Conservation (phyloP, 1,140 invertebrate species). For the Nephila pilipes region DNA sequence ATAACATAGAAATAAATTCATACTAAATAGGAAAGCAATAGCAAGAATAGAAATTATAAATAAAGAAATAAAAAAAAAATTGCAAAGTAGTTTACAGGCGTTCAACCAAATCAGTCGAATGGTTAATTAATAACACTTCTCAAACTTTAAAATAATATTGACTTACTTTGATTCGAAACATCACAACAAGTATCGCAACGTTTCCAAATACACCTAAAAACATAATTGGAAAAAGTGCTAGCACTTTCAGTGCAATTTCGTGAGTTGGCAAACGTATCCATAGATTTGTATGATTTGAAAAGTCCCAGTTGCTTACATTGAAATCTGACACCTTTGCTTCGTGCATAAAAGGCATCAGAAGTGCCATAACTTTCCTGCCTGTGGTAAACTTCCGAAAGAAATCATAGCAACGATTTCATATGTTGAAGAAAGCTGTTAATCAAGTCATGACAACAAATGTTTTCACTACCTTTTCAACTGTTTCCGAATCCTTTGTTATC, state of each 20-base stretch:
- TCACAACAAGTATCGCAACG: constrained; percentile 86
- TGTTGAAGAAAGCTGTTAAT: background rate
- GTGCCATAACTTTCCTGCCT: constrained; percentile 26
- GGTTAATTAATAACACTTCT: too few species aligned
- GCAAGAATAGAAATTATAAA: too few species aligned
- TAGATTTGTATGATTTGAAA: constrained; percentile 84
- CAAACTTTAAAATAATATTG: too few species aligned
- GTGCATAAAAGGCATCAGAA: constrained; percentile 41
- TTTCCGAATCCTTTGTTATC: background rate
- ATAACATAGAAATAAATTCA: too few species aligned
- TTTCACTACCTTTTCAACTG: background rate
- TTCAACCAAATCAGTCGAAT: too few species aligned
- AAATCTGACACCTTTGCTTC: constrained; percentile 44
- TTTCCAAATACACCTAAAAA: constrained; percentile 88
- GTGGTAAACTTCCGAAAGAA: background rate
- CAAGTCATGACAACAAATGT: background rate
- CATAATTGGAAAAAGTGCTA: constrained; percentile 85
- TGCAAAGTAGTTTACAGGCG: too few species aligned
- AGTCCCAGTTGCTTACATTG: constrained; percentile 72
- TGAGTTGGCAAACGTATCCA: constrained; percentile 84
- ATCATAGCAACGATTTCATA: background rate
- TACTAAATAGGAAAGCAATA: too few species aligned
- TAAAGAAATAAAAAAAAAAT: too few species aligned
- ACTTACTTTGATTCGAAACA: constrained; percentile 85
- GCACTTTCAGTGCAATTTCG: constrained; percentile 85